Base-by-base conservation (phyloP, 2,113 vertebrate species). In the Hypanus sabinus region DNA sequence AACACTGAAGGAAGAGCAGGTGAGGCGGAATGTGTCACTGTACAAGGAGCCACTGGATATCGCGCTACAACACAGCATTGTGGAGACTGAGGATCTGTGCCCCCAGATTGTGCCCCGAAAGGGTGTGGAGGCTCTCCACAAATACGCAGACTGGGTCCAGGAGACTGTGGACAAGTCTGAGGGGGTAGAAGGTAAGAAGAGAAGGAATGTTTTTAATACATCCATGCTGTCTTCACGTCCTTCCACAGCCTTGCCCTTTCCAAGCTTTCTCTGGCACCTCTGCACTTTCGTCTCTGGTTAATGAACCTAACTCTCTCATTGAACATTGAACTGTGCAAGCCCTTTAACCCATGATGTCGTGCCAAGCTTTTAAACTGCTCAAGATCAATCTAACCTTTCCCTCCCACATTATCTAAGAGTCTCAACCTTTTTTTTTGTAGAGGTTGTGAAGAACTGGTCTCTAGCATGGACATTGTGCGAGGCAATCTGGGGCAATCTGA, bases 391-490 rank as follows among this genome's bases (percentile, higher is more conserved):
- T 46, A 46, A 46, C 46, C 46, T 46, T 46, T 46, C 46, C 46
- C 46, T 46, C 46, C 46, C 46, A 46, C 46, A 46, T 46, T 46
- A 46, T 46, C 46, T 46, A 46, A 46, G 46, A 46, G 46, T 46
- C 46, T 46, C 46, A 46, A 46, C 46, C 46, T 46, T 46, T 46
- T 3, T 46, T 46, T 7, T 6, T 60, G 79, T 95, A 99, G 98
- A 95, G 0, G 75, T 96, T 0, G 95, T 98, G 94, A 96, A 96
- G n/a, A 96, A 97, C 94, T 99, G 99, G 99, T 95, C 95, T 27
- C 95, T 99, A 95, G 97, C 97, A 0, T 99, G 99, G 99, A 98
- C 97, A 0, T 94, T 99, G 14, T 99, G 98, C 5, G 97, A 97
- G 95, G 98, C 99, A 0, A 94, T 99, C 0, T 99, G 98, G 99